These are phyloP conservation scores for Apamea sordens DNA, from an alignment of 2,888 invertebrate species.

Conservation along the genomic window DNA sequence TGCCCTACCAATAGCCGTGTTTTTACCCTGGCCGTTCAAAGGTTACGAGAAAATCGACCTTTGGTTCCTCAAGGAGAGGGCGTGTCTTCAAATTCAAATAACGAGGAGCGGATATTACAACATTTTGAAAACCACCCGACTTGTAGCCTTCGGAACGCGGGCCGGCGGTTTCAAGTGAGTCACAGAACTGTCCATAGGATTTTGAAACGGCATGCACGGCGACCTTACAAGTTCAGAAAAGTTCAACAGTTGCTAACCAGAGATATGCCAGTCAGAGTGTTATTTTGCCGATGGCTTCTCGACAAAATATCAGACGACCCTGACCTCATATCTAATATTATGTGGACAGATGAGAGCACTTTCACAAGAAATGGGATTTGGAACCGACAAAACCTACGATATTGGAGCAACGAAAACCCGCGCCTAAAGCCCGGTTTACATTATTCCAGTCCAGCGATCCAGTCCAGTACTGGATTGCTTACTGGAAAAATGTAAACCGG, in stretches of 20 bases:
- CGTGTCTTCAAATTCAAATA: too few relatives aligned
- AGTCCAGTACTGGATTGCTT: too few relatives aligned
- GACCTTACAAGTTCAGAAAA: conserved; percentile 3
- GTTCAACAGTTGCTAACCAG: background rate
- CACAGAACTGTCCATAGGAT: too few relatives aligned
- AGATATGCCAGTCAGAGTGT: conserved; percentile 4
- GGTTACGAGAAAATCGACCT: conserved; percentile 4
- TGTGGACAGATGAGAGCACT: conserved; percentile 1
- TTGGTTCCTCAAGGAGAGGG: conserved; percentile 5
- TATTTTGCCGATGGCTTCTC: conserved; percentile 10
- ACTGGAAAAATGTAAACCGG: too few relatives aligned
- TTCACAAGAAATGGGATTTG: background rate
- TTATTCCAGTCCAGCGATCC: too few relatives aligned
- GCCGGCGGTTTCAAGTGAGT: too few relatives aligned
- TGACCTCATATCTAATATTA: background rate
- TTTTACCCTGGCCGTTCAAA: conserved; percentile 4
- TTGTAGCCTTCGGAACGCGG: too few relatives aligned
- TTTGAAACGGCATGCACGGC: too few relatives aligned
- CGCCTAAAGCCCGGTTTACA: too few relatives aligned
- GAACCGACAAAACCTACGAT: conserved; percentile 2
- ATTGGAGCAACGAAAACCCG: conserved; percentile 1
- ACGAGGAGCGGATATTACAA: too few relatives aligned
- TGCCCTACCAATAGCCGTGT: background rate
- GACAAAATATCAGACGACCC: conserved; percentile 9
- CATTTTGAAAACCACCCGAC: too few relatives aligned